A percentile compares a stretch with the other conserved stretches of the same genome.
Evolutionary conservation across 2,797 vertebrate genomes (phyloP).

Genomic region (Neoniphon sammara): DNA sequence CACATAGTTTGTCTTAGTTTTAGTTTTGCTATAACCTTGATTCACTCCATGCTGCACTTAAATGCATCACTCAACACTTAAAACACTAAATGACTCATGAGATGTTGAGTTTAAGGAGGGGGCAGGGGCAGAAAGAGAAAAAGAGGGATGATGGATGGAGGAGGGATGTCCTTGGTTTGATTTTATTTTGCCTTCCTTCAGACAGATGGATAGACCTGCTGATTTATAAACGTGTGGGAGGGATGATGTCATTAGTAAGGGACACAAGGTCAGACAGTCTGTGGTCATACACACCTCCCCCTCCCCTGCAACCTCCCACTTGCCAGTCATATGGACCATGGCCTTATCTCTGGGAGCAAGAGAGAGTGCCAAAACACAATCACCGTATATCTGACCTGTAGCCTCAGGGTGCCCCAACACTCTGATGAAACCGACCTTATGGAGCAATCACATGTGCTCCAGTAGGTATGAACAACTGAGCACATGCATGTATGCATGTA

Average conservation of each 20-base stretch:
- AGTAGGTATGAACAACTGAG: too few relatives aligned
- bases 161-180: neutral
- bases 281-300: neutral
- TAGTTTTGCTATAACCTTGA: too few relatives aligned
- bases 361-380: neutral
- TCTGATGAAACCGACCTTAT: too few relatives aligned
- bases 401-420: too few relatives aligned
- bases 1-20: too few relatives aligned
- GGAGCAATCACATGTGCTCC: too few relatives aligned
- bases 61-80: neutral
- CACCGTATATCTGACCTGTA: too few relatives aligned
- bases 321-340: too few relatives aligned
- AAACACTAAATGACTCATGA: neutral
- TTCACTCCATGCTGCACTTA: too few relatives aligned
- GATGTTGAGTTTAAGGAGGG: neutral
- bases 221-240: conserved; percentile 63
- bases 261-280: conserved; percentile 7
- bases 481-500: too few relatives aligned
- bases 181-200: conserved; percentile 6
- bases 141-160: neutral
- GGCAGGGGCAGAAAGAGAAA: neutral
- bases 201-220: conserved; percentile 28
- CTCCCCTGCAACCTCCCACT: too few relatives aligned
- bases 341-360: conserved; percentile 3
- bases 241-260: conserved; percentile 61